These are phyloP conservation scores for Morone saxatilis DNA, from an alignment of 2,113 vertebrate genomes.

Conservation along the genomic window DNA sequence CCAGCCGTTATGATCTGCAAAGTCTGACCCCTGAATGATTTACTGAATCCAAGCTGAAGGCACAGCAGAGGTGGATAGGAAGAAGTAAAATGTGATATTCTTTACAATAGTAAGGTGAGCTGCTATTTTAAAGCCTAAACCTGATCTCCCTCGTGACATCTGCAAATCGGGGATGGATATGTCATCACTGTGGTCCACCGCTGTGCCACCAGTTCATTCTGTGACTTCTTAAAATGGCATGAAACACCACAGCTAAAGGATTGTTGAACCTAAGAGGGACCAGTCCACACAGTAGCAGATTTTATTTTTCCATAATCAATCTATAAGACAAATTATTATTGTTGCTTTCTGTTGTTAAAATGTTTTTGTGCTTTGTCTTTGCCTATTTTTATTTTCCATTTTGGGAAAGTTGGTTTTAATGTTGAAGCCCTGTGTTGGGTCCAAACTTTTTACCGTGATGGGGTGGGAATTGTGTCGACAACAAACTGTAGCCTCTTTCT, in stretches of 20 bases:
- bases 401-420: conserved; percentile 73
- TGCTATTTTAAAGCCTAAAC: conserved; percentile 52
- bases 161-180: conserved; percentile 36
- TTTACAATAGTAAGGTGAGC: conserved; percentile 34
- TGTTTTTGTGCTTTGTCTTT: conserved; percentile 34
- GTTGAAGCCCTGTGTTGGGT: conserved; percentile 71
- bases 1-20: conserved; percentile 33
- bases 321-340: conserved; percentile 50
- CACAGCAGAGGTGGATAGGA: conserved; percentile 26
- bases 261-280: conserved; percentile 68
- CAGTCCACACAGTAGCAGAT: conserved; percentile 65
- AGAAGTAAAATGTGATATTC: background rate
- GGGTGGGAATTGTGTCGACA: background rate
- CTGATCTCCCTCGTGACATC: conserved; percentile 5
- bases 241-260: conserved; percentile 27
- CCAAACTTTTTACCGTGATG: conserved; percentile 34
- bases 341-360: conserved; percentile 42
- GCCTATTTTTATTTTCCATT: conserved; percentile 74
- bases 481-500: conserved; percentile 1
- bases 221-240: conserved; percentile 16
- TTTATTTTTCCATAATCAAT: conserved; percentile 58
- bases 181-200: conserved; percentile 56
- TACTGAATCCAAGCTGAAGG: conserved; percentile 5
- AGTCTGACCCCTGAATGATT: conserved; percentile 18
- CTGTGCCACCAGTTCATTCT: conserved; percentile 38